Percentiles rank a stretch among this genome's conserved stretches.
Conservation (phyloP, 2,888 invertebrate species). For the Tipula confusa region DNA sequence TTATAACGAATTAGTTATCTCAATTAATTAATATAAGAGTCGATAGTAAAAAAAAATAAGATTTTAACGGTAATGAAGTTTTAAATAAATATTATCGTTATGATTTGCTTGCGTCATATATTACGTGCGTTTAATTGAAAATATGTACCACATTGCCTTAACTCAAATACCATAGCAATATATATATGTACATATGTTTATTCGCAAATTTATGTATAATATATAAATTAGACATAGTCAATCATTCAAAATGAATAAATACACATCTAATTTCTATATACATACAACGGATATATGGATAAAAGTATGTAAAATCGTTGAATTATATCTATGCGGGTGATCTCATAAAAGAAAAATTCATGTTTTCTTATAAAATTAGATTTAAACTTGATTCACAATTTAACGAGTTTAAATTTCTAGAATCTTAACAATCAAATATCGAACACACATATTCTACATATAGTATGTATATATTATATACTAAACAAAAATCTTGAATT, state of each 20-base stretch:
- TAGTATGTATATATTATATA: not conserved
- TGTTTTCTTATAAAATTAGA: slow-evolving; percentile 20
- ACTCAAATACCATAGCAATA: not conserved
- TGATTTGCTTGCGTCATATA: not conserved
- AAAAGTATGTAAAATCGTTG: not conserved
- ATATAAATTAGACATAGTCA: not conserved
- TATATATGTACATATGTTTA: not conserved
- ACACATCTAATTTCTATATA: not conserved
- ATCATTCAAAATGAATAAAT: not conserved
- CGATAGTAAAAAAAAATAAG: not conserved
- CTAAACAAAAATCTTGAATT: not conserved
- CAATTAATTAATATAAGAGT: not conserved
- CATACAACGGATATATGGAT: not conserved
- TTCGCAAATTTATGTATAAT: not conserved
- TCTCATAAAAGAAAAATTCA: not conserved
- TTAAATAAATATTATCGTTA: not conserved
- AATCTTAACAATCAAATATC: slow-evolving; percentile 3
- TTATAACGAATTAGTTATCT: not conserved
- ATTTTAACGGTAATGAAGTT: not conserved
- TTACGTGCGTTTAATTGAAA: not conserved
- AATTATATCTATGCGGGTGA: not conserved
- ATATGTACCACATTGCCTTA: not conserved
- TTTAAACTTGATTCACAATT: not conserved
- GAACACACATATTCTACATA: not conserved
- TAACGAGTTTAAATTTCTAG: not conserved